Evolutionary conservation across 1,140 invertebrate genomes (phyloP).

Genomic region (Drosophila albomicans): DNA sequence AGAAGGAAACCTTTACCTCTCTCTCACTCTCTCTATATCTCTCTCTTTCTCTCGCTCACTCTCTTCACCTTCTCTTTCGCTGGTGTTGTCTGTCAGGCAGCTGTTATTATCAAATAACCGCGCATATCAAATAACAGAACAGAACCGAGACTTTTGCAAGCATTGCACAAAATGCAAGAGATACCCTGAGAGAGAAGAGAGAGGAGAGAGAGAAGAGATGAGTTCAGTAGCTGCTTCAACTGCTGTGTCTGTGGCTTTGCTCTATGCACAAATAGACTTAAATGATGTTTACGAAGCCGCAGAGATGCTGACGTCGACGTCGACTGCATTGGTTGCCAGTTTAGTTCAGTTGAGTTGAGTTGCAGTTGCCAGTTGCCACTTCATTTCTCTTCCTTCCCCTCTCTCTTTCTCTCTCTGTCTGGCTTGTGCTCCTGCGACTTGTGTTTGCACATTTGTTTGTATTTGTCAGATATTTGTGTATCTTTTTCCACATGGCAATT

Average conservation of each 20-base stretch:
- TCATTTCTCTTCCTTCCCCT: too few species aligned
- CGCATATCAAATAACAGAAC: constrained; percentile 79
- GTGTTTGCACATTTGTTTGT: constrained; percentile 81
- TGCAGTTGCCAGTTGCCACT: constrained; percentile 10
- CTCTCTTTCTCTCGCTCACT: not conserved
- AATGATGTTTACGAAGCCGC: constrained; percentile 68
- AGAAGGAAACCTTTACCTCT: constrained; percentile 1
- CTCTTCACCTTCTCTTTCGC: not conserved
- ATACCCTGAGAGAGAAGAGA: not conserved
- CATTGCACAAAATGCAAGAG: constrained; percentile 44
- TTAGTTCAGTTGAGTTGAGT: constrained; percentile 1
- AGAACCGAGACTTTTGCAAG: constrained; percentile 58
- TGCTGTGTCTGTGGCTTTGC: constrained; percentile 43
- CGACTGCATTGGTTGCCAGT: constrained; percentile 26
- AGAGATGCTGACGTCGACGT: constrained; percentile 18
- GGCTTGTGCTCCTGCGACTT: constrained; percentile 28
- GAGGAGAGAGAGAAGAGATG: not conserved
- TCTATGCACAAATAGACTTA: constrained; percentile 68
- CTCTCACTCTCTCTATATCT: not conserved
- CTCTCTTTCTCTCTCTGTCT: not conserved
- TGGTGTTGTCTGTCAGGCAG: constrained; percentile 36
- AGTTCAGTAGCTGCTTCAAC: constrained; percentile 30
- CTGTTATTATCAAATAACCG: constrained; percentile 81
- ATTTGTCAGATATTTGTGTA: constrained; percentile 80
- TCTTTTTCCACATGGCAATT: constrained; percentile 49